phyloP scores from a whole-genome alignment of 2,113 vertebrate species.

The Pygoscelis adeliae region DNA sequence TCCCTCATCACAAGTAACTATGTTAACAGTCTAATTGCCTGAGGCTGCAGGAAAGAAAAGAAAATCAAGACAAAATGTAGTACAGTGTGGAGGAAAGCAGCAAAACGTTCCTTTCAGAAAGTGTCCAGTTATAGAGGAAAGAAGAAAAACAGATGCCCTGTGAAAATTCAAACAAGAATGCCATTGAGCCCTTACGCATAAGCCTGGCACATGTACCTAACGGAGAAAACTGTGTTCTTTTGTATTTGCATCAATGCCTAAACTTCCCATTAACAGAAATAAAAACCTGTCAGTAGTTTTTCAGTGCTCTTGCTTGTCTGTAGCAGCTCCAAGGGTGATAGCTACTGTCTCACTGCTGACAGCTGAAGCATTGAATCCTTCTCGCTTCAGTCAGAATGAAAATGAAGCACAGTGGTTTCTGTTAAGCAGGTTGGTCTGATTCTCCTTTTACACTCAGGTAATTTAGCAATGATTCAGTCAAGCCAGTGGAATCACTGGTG shows the following conservation, averaged over 20 bases:
- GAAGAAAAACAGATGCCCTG: neutral
- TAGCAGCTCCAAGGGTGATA: neutral
- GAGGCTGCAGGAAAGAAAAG: neutral
- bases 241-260: neutral
- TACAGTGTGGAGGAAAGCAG: neutral
- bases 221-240: neutral
- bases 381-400: neutral
- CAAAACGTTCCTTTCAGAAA: neutral
- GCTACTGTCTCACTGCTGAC: neutral
- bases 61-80: neutral
- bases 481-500: neutral
- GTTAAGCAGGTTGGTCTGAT: neutral
- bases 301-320: neutral
- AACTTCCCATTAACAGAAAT: neutral
- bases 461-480: neutral
- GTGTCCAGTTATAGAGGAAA: neutral
- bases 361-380: neutral
- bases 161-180: neutral
- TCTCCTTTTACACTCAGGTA: neutral
- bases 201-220: neutral
- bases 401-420: neutral
- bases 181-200: neutral
- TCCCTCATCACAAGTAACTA: neutral
- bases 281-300: neutral
- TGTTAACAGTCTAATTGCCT: neutral